Percentiles rank a stretch among this genome's conserved stretches.
Evolutionary conservation across 2,888 invertebrate species (phyloP).

Genomic region (Eupithecia subumbrata): DNA sequence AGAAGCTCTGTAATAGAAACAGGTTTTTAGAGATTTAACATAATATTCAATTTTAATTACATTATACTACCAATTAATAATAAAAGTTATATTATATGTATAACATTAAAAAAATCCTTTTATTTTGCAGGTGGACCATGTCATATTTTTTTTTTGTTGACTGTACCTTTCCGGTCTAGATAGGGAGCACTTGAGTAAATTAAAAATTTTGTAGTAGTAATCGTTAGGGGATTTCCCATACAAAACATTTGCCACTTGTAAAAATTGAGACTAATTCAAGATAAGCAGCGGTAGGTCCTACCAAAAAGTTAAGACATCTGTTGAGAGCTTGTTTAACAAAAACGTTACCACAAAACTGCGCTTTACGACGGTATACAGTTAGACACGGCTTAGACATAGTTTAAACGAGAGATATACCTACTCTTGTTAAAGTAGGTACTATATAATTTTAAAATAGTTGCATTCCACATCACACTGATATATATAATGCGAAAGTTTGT

Average conservation of each 20-base stretch:
- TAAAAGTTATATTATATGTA: too few relatives aligned
- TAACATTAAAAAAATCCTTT: too few relatives aligned
- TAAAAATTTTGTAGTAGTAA: neutral
- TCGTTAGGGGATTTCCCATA: neutral
- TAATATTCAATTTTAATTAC: too few relatives aligned
- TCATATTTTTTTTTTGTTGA: neutral
- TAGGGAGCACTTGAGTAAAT: neutral
- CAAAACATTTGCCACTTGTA: neutral
- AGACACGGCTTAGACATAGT: too few relatives aligned
- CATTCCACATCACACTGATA: neutral
- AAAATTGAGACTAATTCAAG: neutral
- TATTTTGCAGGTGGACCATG: neutral
- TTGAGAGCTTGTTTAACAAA: too few relatives aligned
- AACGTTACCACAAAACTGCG: too few relatives aligned
- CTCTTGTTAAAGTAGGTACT: neutral
- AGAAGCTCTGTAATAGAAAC: conserved; percentile 65
- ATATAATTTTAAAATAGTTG: neutral
- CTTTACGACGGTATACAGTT: too few relatives aligned
- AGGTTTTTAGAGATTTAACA: neutral
- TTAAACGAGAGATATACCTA: too few relatives aligned
- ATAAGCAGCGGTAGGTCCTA: too few relatives aligned
- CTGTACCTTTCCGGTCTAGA: neutral
- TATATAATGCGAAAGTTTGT: neutral
- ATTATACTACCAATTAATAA: too few relatives aligned
- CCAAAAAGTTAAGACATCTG: too few relatives aligned